Evolutionary conservation across 2,888 invertebrate genomes (phyloP).

Genomic region (Ochropacha duplaris): DNA sequence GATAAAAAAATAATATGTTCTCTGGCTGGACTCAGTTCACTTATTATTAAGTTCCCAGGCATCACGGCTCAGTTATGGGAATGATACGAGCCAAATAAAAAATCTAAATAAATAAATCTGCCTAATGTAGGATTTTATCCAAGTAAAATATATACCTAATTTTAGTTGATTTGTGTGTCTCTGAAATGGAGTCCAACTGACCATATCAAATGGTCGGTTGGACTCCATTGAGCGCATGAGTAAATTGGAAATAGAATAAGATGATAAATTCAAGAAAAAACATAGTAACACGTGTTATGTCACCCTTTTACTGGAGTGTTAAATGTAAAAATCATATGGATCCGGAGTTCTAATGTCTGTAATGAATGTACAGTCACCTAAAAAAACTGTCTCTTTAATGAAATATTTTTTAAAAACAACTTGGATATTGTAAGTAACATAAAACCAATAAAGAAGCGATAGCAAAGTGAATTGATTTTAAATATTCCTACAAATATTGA

Average conservation of each 20-base stretch:
- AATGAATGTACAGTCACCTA: constrained; percentile 56
- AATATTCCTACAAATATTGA: constrained; percentile 5
- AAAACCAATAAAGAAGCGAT: not conserved
- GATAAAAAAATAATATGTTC: constrained; percentile 59
- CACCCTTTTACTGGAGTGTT: constrained; percentile 51
- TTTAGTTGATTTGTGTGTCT: too few relatives aligned
- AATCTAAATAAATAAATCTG: too few relatives aligned
- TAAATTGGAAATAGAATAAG: not conserved
- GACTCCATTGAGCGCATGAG: too few relatives aligned
- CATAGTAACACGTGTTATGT: constrained; percentile 51
- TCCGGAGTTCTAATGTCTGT: constrained; percentile 56
- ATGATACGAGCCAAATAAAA: not conserved
- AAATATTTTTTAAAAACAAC: not conserved
- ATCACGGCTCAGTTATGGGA: not conserved
- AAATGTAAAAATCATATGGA: constrained; percentile 59
- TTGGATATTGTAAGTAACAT: not conserved
- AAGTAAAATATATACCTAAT: too few relatives aligned
- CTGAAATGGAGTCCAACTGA: too few relatives aligned
- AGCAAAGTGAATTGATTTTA: not conserved
- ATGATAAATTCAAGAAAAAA: not conserved
- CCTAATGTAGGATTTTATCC: too few relatives aligned
- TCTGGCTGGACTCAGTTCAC: constrained; percentile 51
- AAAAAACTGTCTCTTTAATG: constrained; percentile 22
- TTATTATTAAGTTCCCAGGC: constrained; percentile 60
- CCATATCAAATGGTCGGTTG: too few relatives aligned